Evolutionary conservation across 2,888 invertebrate species (phyloP).

Genomic region (Temnothorax rugatulus): DNA sequence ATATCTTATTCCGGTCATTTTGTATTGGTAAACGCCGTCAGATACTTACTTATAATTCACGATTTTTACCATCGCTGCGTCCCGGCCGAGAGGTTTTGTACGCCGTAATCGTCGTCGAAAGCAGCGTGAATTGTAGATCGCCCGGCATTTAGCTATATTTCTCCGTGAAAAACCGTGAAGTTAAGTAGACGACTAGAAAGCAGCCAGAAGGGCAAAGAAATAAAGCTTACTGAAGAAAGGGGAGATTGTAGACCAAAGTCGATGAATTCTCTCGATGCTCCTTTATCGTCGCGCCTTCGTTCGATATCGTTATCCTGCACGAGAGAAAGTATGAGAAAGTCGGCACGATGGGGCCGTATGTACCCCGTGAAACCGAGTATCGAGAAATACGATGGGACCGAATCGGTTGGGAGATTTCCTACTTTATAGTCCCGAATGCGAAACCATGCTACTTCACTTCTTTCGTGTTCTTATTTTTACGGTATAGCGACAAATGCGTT

Average conservation of each 20-base stretch:
- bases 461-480: neutral
- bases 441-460: slow-evolving; percentile 40
- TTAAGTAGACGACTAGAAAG: slow-evolving; percentile 67
- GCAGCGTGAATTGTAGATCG: slow-evolving; percentile 49
- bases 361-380: slow-evolving; percentile 59
- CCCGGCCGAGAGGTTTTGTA: slow-evolving; percentile 26
- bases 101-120: slow-evolving; percentile 38
- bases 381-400: slow-evolving; percentile 57
- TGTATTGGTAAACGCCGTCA: slow-evolving; percentile 11
- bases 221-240: slow-evolving; percentile 51
- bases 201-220: slow-evolving; percentile 9
- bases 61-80: slow-evolving; percentile 36
- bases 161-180: slow-evolving; percentile 66
- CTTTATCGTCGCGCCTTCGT: slow-evolving; percentile 66
- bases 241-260: slow-evolving; percentile 46
- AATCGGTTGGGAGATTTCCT: slow-evolving; percentile 65
- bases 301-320: slow-evolving; percentile 44
- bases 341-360: slow-evolving; percentile 61
- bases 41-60: slow-evolving; percentile 40
- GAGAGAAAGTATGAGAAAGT: slow-evolving; percentile 69
- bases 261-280: slow-evolving; percentile 68
- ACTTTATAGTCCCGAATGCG: slow-evolving; percentile 66
- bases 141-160: slow-evolving; percentile 57
- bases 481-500: slow-evolving; percentile 24
- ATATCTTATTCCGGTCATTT: slow-evolving; percentile 13